Conservation (phyloP, 2,113 vertebrate species). For the Sturnira hondurensis region DNA sequence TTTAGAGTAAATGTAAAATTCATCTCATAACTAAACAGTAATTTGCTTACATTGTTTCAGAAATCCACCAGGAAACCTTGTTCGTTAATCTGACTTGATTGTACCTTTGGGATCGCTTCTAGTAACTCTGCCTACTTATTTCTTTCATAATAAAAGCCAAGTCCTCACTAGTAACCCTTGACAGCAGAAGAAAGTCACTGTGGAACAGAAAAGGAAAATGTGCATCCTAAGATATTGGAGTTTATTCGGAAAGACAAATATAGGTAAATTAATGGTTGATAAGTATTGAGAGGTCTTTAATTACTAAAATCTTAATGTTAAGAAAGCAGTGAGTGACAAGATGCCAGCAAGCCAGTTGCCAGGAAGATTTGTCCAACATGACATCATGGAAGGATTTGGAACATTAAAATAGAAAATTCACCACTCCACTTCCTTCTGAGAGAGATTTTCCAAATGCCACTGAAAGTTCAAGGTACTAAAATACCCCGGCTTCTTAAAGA, state of each 20-base stretch:
- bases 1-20: not conserved
- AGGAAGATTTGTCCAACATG: constrained; percentile 2
- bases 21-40: not conserved
- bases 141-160: not conserved
- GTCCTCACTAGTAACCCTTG: not conserved
- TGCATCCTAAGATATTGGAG: not conserved
- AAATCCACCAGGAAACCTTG: not conserved
- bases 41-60: not conserved
- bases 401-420: not conserved
- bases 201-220: not conserved
- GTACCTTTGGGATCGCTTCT: not conserved
- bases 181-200: not conserved
- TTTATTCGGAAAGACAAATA: constrained; percentile 21
- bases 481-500: not conserved
- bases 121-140: not conserved
- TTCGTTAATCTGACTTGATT: not conserved
- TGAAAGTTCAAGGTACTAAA: constrained; percentile 39
- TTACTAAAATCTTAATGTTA: not conserved
- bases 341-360: not conserved
- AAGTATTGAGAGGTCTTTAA: constrained; percentile 9
- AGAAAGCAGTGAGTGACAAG: not conserved
- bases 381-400: not conserved
- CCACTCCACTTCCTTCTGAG: not conserved
- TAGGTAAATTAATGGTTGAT: not conserved
- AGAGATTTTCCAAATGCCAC: constrained; percentile 25